Evolutionary conservation across 35 echinoderm and acorn worm species (phyloP).

Genomic region (Diadema setosum): DNA sequence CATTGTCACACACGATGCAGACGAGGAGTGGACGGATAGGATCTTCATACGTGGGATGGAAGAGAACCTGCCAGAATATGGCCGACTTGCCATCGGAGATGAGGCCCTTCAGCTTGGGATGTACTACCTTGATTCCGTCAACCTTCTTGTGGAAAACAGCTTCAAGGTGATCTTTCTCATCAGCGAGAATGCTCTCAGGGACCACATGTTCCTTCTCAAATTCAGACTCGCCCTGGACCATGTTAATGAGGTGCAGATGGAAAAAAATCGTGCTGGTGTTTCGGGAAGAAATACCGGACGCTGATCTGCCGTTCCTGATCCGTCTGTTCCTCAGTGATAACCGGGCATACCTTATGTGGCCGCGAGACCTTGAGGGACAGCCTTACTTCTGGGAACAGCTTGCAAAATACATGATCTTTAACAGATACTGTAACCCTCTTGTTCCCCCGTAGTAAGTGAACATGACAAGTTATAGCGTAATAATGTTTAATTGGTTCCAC

Average conservation of each 20-base stretch:
- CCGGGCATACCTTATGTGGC: background rate
- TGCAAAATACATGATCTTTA: no score
- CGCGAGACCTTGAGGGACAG: background rate
- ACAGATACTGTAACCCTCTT: no score
- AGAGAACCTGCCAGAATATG: background rate
- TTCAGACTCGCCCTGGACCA: background rate
- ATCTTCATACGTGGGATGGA: background rate
- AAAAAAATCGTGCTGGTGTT: background rate
- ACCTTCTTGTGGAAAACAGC: background rate
- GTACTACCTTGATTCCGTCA: background rate
- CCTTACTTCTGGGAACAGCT: background rate
- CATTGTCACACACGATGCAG: no score
- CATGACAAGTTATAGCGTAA: no score
- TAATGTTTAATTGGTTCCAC: no score
- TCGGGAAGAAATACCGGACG: background rate
- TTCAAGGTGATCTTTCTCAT: background rate
- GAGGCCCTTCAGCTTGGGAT: background rate
- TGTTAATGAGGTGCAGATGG: background rate
- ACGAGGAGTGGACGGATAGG: no score
- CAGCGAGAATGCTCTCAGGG: background rate
- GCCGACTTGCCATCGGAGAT: background rate
- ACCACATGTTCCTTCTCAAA: background rate
- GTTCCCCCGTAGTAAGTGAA: no score
- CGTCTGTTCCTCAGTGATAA: background rate
- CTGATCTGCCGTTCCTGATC: background rate